Conservation (phyloP, 2,797 vertebrate species). For the Merluccius polli region DNA sequence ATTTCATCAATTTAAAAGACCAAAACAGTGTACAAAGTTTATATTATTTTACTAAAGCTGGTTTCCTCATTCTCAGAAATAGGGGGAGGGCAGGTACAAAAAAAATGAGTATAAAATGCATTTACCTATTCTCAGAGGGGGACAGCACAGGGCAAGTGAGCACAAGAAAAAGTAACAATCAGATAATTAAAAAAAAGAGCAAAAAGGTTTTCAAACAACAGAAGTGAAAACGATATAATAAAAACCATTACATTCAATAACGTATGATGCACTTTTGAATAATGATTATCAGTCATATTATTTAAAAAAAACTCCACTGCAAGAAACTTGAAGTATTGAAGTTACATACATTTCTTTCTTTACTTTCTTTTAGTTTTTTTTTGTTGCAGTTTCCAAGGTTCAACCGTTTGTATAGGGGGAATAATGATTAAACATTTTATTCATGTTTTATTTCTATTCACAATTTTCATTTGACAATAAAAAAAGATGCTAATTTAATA, state of each 20-base stretch:
- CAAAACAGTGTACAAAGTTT: constrained; percentile 78
- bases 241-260: constrained; percentile 78
- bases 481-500: constrained; percentile 61
- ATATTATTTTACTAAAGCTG: constrained; percentile 80
- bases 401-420: constrained; percentile 41
- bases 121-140: constrained; percentile 68
- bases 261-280: constrained; percentile 61
- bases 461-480: constrained; percentile 52
- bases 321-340: constrained; percentile 30
- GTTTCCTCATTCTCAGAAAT: constrained; percentile 71
- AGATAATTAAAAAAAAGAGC: constrained; percentile 54
- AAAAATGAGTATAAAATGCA: constrained; percentile 69
- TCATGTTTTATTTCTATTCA: constrained; percentile 54
- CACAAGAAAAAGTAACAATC: constrained; percentile 71
- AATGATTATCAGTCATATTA: constrained; percentile 67
- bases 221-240: constrained; percentile 61
- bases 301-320: constrained; percentile 46
- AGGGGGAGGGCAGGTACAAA: constrained; percentile 63
- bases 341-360: constrained; percentile 27
- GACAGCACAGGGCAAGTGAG: constrained; percentile 64
- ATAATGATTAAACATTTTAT: constrained; percentile 45
- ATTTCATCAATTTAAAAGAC: constrained; percentile 75
- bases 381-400: constrained; percentile 50
- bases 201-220: constrained; percentile 54
- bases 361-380: constrained; percentile 13